A percentile compares a stretch with the other conserved stretches of the same genome.
phyloP scores from a whole-genome alignment of 2,113 vertebrate genomes.

The Vidua chalybeata region DNA sequence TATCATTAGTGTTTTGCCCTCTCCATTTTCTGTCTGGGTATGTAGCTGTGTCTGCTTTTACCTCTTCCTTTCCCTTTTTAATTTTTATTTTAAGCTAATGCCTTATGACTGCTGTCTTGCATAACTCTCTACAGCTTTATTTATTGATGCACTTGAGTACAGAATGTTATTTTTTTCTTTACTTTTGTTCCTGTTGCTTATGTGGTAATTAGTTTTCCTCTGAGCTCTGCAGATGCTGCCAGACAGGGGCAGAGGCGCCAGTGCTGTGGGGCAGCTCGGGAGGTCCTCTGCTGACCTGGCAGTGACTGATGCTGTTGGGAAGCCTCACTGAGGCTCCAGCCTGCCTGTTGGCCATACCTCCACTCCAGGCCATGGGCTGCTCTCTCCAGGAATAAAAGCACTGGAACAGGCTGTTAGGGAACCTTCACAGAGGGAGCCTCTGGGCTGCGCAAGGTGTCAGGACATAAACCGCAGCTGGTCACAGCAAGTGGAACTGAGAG shows the following conservation, averaged over 20 bases:
- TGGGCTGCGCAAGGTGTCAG: fast-evolving
- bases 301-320: background rate
- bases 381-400: background rate
- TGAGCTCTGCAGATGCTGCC: background rate
- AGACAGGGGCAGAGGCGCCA: background rate
- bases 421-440: fast-evolving
- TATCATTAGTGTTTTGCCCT: background rate
- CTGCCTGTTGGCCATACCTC: too few relatives aligned
- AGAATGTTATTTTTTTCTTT: background rate
- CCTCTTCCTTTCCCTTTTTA: background rate
- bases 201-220: background rate
- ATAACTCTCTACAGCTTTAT: background rate
- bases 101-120: background rate
- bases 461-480: fast-evolving
- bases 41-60: background rate
- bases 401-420: fast-evolving
- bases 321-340: background rate
- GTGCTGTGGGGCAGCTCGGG: background rate
- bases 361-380: fast-evolving
- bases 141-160: background rate
- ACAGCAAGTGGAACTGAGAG: fast-evolving
- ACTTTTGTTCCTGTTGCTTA: background rate
- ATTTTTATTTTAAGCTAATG: background rate
- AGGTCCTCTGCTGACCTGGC: background rate
- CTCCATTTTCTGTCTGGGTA: fast-evolving